Evolutionary conservation across 1,140 invertebrate genomes (phyloP).

Genomic region (Lerema accius): DNA sequence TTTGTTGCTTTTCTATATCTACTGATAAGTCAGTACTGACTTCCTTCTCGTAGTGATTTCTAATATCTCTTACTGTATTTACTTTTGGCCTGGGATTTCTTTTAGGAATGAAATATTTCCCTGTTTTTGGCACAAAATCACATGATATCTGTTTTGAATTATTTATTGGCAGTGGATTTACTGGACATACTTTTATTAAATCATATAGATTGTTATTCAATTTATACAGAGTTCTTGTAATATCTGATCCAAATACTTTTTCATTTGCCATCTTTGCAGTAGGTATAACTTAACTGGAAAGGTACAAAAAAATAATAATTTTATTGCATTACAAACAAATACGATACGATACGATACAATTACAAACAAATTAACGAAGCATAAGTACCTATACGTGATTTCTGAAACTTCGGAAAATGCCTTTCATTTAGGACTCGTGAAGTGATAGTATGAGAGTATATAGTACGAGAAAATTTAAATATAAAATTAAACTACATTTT

Average conservation of each 20-base stretch:
- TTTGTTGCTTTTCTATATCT: slow-evolving; percentile 66
- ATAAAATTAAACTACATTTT: too few species aligned
- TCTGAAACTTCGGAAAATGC: too few species aligned
- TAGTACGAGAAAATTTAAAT: too few species aligned
- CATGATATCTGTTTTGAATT: slow-evolving; percentile 37
- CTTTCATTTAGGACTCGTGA: too few species aligned
- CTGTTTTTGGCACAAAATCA: slow-evolving; percentile 57
- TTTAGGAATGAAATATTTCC: slow-evolving; percentile 67
- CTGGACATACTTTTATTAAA: slow-evolving; percentile 51
- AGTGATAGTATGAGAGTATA: too few species aligned
- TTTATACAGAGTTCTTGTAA: slow-evolving; percentile 48
- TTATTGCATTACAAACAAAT: too few species aligned
- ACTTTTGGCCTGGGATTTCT: slow-evolving; percentile 65
- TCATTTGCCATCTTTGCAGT: slow-evolving; percentile 50
- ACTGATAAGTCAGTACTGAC: slow-evolving; percentile 48
- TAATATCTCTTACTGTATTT: slow-evolving; percentile 65
- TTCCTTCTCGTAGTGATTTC: slow-evolving; percentile 62
- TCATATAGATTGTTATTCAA: slow-evolving; percentile 61
- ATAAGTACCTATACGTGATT: too few species aligned
- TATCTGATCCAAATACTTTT: slow-evolving; percentile 62
- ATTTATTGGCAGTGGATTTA: slow-evolving; percentile 44
- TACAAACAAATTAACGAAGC: too few species aligned
- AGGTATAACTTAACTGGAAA: neutral
- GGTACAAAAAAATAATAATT: neutral
- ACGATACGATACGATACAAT: too few species aligned